phyloP scores from a whole-genome alignment of 2,888 invertebrate genomes.

The Gortyna flavago region DNA sequence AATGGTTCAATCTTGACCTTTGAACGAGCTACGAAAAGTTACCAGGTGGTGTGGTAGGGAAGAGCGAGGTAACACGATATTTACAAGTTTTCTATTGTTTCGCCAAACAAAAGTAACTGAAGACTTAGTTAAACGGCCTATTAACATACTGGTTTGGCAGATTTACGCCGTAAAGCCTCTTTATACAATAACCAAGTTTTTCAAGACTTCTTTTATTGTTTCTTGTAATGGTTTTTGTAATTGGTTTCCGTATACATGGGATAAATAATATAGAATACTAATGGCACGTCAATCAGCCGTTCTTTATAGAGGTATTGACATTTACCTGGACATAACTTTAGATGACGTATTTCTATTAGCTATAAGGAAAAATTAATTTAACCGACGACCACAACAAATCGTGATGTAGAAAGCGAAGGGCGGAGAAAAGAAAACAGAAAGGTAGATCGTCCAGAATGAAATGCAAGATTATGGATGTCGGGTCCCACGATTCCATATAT shows the following conservation, averaged over 20 bases:
- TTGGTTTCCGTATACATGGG: constrained; percentile 31
- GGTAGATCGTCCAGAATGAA: background rate
- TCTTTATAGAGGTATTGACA: constrained; percentile 7
- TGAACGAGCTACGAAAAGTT: constrained; percentile 3
- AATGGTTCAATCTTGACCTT: constrained; percentile 48
- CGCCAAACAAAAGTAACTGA: constrained; percentile 51
- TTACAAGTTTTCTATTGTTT: constrained; percentile 52
- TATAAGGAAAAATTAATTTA: background rate
- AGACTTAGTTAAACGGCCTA: constrained; percentile 45
- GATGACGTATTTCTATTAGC: background rate
- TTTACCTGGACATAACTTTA: constrained; percentile 3
- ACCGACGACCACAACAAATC: too few relatives aligned
- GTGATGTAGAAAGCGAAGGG: background rate
- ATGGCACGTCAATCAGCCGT: constrained; percentile 18
- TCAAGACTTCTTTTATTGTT: constrained; percentile 34
- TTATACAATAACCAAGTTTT: constrained; percentile 24
- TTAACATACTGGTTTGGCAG: constrained; percentile 56
- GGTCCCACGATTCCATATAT: background rate
- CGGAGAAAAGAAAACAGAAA: background rate
- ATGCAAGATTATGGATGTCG: background rate
- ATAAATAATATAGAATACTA: constrained; percentile 18
- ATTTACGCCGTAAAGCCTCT: constrained; percentile 29
- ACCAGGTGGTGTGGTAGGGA: background rate
- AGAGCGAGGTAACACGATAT: constrained; percentile 45
- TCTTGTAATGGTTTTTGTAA: constrained; percentile 22